Base-by-base conservation (phyloP, 2,888 invertebrate genomes). In the Troides aeacus region DNA sequence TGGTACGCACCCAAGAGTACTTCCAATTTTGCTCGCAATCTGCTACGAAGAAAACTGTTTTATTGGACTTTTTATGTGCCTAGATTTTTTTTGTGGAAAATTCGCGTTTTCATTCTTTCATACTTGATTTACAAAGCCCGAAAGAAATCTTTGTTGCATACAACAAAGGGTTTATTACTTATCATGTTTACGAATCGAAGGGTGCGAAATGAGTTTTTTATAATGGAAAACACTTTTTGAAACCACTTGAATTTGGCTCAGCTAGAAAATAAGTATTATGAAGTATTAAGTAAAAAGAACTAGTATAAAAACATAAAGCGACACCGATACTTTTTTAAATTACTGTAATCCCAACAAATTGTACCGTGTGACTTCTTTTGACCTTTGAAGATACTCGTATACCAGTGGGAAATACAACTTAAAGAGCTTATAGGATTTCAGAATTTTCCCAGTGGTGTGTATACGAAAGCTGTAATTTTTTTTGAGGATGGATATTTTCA, bases 11-110 rank as follows among this genome's bases (percentile, higher is more conserved):
- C 42, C 66, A 23, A 39, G 36, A 63, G 63, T 58, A 46, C 62
- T 50, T 62, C n/a, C 68, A 68, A 63, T 68, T 68, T 46, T 58
- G 57, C 17, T 46, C 46, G 46, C 57, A 58, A 68, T 68, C 62
- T 62, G 58, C 46, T 63, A 67, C 10, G 62, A 18, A 62, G 67
- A 66, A 65, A 65, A n/a, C 42, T 59, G 60, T 60, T 66, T 66
- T 60, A 66, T 66, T 66, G 12, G 50, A 50, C 59, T 50, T 59
- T 59, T 59, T 66, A 60, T 66, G 42, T 30, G 60, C 23, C 65
- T 59, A 59, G 58, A 60, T 21, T 65, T 65, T 30, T 65, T 59
- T 58, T 30, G 39, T 42, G 7, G 2, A 24, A 10, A 18, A 6
- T 53, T n/a, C 53, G 53, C 53, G 5, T 53, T 53, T 53, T n/a